A percentile compares a stretch with the other conserved stretches of the same genome.
phyloP scores from a whole-genome alignment of 2,888 invertebrate species.

The Hirtodrosophila confusa region DNA sequence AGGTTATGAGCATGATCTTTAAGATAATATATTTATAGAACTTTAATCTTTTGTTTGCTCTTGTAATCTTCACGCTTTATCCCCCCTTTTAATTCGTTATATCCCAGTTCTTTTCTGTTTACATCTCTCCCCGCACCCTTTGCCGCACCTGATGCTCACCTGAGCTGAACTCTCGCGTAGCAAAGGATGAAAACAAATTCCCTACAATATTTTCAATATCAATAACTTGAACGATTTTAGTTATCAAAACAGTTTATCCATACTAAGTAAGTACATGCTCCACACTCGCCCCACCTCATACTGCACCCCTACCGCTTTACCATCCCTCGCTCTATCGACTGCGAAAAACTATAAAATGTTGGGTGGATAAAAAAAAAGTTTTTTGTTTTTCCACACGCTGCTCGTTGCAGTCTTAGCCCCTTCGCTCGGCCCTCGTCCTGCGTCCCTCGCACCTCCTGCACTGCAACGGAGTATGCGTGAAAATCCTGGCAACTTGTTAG shows the following conservation, averaged over 20 bases:
- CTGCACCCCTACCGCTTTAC: background rate
- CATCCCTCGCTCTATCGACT: conserved; percentile 15
- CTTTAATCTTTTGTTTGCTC: too few relatives aligned
- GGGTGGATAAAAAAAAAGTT: conserved; percentile 11
- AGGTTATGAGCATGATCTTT: too few relatives aligned
- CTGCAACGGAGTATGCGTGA: conserved; percentile 67
- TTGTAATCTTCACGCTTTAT: too few relatives aligned
- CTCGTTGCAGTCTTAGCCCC: conserved; percentile 17
- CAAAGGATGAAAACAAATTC: conserved; percentile 32
- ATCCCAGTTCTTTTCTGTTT: too few relatives aligned
- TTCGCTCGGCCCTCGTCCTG: conserved; percentile 6
- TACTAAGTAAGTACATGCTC: conserved; percentile 61
- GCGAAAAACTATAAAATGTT: conserved; percentile 58
- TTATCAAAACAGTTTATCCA: conserved; percentile 76
- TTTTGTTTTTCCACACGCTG: conserved; percentile 53
- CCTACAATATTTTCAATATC: conserved; percentile 70
- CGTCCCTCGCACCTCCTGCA: background rate
- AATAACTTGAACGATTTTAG: conserved; percentile 69
- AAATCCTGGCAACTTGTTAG: conserved; percentile 84
- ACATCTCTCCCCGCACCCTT: background rate
- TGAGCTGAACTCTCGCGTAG: background rate
- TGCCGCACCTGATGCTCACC: background rate
- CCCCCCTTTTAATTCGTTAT: too few relatives aligned
- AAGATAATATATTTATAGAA: too few relatives aligned
- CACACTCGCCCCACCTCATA: background rate